Base-by-base conservation (phyloP, 2,113 vertebrate genomes). In the Pseudopodoces humilis region DNA sequence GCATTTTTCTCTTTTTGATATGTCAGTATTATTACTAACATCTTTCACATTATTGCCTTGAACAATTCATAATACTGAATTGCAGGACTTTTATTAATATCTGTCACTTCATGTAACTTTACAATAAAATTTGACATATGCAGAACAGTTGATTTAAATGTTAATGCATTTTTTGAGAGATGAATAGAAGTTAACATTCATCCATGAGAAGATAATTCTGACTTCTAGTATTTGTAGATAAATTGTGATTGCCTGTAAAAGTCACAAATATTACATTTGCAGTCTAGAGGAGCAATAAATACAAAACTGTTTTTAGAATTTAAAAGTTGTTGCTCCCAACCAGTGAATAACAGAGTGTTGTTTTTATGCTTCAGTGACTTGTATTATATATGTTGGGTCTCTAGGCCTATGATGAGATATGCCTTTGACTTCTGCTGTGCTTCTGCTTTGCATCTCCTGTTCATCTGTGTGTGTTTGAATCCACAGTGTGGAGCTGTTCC, bases 401-500 rank as follows among this genome's bases (percentile, higher is more conserved):
- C 60, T 81, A 28, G 67, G 63, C 60, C 67, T 59, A 0, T 37
- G 28, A 37, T 65, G 78, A 86, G 62, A 14, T 59, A 15, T 1
- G 3, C 77, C 31, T 67, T 62, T 0, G 0, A 12, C 41, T 75
- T 71, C 23, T 49, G 59, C 67, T 83, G 70, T 2, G 6, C 37
- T 76, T 72, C 33, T 86, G 70, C 50, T 92, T 76, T 71, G 64
- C 56, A 22, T 67, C 35, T 78, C 24, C 35, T 80, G 24, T 86
- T 90, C 21, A 7, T 72, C 63, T 76, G 4, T 80, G 21, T 75
- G 52, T 65, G 27, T 90, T 80, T 85, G 64, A 70, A 67, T 86
- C 86, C 89, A 62, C 63, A 67, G 63, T 35, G 67, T 90, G 88
- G 70, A 90, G 59, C 88, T 90, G 50, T 88, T 93, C 16, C 43